Evolutionary conservation across 2,888 invertebrate genomes (phyloP).

Genomic region (Protonemura montana): DNA sequence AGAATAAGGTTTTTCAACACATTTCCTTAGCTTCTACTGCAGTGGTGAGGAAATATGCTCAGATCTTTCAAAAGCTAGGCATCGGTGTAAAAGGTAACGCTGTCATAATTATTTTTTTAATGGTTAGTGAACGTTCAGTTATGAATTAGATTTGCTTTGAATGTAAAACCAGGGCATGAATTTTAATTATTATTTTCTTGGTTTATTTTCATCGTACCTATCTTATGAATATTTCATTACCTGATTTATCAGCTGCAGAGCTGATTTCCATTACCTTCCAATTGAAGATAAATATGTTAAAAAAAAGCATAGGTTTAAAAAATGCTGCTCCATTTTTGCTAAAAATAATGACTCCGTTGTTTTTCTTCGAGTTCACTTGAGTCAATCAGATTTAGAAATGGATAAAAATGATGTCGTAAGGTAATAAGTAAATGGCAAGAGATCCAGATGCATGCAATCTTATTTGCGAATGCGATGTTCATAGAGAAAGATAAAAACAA

Average conservation of each 20-base stretch:
- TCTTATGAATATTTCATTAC: neutral
- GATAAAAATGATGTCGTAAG: neutral
- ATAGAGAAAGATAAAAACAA: neutral
- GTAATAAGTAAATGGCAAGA: neutral
- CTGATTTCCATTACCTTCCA: neutral
- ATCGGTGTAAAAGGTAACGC: neutral
- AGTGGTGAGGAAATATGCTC: neutral
- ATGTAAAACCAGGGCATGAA: neutral
- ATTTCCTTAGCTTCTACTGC: neutral
- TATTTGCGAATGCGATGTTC: neutral
- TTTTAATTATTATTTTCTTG: neutral
- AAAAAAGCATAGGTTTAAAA: neutral
- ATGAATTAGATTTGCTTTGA: neutral
- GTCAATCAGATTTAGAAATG: neutral
- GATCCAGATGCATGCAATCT: neutral
- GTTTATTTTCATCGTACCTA: neutral
- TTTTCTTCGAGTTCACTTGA: neutral
- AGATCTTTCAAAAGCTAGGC: neutral
- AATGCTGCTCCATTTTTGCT: neutral
- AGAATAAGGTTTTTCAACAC: constrained; percentile 12
- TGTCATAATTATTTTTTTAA: neutral
- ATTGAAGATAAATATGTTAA: neutral
- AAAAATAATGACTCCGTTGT: neutral
- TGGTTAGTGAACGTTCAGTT: neutral
- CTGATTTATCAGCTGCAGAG: neutral